Evolutionary conservation across 2,113 vertebrate genomes (phyloP).

Genomic region (Sebastes schlegelii): DNA sequence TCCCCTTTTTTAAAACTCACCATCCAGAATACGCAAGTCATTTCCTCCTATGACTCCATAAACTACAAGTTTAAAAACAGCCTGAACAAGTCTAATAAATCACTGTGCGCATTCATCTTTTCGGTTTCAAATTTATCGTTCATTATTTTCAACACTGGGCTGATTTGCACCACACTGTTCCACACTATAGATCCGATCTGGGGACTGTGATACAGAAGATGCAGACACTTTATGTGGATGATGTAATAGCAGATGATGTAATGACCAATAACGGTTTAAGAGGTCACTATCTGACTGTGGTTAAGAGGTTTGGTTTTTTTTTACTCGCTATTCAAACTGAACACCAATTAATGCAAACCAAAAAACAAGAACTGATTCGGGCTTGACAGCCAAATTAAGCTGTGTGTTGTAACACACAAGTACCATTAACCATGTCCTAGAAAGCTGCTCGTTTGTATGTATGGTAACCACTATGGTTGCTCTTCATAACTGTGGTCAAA

Average conservation of each 20-base stretch:
- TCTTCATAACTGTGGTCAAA: background rate
- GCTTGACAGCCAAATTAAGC: background rate
- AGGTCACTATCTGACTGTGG: background rate
- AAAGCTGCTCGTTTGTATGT: background rate
- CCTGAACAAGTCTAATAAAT: background rate
- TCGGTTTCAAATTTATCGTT: background rate
- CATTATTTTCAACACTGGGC: background rate
- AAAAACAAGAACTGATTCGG: background rate
- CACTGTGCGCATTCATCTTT: background rate
- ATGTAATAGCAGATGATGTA: background rate
- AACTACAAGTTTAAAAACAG: background rate
- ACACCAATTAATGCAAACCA: background rate
- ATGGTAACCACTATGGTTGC: background rate
- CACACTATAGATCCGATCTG: conserved; percentile 1
- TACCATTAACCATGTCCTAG: background rate
- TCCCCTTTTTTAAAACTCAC: too few relatives aligned
- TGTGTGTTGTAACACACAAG: background rate
- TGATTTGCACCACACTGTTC: background rate
- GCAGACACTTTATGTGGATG: background rate
- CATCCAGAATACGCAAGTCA: too few relatives aligned
- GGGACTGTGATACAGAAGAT: background rate
- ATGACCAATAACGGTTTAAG: background rate
- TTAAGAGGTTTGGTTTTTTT: background rate
- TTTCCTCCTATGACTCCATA: background rate
- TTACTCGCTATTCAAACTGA: background rate